These are phyloP conservation scores for Collichthys lucidus DNA, from an alignment of 2,113 vertebrate genomes.

Conservation along the genomic window DNA sequence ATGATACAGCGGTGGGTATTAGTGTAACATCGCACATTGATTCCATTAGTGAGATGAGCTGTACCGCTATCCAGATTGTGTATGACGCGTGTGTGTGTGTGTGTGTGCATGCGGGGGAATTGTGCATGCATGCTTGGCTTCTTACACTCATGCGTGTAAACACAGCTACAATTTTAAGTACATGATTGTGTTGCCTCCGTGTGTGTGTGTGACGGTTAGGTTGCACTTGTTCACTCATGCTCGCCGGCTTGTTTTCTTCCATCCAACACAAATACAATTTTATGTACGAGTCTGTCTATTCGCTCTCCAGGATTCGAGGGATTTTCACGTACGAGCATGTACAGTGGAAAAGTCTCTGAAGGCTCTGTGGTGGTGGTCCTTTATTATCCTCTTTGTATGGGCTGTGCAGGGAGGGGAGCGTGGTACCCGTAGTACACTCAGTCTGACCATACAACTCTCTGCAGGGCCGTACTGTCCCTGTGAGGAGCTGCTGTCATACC, in stretches of 20 bases:
- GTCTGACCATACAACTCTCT: too few relatives aligned
- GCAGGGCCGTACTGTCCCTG: too few relatives aligned
- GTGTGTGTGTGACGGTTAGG: not conserved
- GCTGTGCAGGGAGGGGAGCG: too few relatives aligned
- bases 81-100: not conserved
- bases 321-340: too few relatives aligned
- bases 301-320: not conserved
- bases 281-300: not conserved
- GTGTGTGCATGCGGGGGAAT: conserved; percentile 1
- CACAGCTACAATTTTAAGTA: conserved; percentile 23
- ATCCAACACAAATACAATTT: conserved; percentile 45
- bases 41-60: conserved; percentile 54
- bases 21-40: conserved; percentile 33
- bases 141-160: conserved; percentile 55
- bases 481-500: too few relatives aligned
- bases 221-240: conserved; percentile 37
- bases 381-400: too few relatives aligned
- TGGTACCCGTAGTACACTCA: too few relatives aligned
- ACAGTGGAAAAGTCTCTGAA: too few relatives aligned
- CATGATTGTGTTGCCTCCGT: conserved; percentile 16
- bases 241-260: conserved; percentile 44
- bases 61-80: conserved; percentile 9
- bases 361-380: too few relatives aligned
- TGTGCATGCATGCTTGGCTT: conserved; percentile 24
- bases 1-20: conserved; percentile 15